Conservation (phyloP, 2,113 vertebrate species). For the Jacana jacana region DNA sequence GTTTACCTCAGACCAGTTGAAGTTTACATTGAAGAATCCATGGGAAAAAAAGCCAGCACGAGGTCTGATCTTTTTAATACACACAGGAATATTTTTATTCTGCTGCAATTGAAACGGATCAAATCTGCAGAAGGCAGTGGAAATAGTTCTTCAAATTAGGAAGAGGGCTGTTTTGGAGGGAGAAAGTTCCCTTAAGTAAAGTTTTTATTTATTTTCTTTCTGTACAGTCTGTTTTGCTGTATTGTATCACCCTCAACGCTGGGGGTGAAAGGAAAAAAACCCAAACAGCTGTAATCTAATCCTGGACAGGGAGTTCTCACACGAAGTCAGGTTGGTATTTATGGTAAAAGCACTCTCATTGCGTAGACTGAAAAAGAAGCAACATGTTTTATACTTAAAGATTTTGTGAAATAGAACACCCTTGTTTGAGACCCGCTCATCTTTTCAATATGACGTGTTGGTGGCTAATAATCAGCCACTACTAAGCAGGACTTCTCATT, state of each 20-base stretch:
- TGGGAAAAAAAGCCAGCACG: background rate
- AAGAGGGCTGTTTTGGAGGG: background rate
- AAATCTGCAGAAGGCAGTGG: background rate
- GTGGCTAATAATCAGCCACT: background rate
- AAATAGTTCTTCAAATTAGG: background rate
- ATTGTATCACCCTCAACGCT: background rate
- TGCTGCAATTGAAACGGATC: background rate
- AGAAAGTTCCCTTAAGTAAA: background rate
- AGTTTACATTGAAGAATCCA: background rate
- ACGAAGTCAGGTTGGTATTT: background rate
- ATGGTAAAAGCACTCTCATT: background rate
- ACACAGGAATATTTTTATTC: background rate
- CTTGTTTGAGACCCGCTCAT: background rate
- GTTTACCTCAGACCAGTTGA: background rate
- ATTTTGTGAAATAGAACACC: background rate
- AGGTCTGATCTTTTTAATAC: background rate
- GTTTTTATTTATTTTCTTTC: background rate
- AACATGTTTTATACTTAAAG: background rate
- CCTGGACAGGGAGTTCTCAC: background rate
- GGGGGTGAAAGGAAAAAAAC: background rate
- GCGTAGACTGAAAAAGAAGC: background rate
- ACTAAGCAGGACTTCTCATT: background rate
- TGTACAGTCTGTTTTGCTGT: background rate
- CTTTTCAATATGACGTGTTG: accelerated
- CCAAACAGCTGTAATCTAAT: background rate